Conservation (phyloP, 2,113 vertebrate genomes). For the Empidonax alnorum region DNA sequence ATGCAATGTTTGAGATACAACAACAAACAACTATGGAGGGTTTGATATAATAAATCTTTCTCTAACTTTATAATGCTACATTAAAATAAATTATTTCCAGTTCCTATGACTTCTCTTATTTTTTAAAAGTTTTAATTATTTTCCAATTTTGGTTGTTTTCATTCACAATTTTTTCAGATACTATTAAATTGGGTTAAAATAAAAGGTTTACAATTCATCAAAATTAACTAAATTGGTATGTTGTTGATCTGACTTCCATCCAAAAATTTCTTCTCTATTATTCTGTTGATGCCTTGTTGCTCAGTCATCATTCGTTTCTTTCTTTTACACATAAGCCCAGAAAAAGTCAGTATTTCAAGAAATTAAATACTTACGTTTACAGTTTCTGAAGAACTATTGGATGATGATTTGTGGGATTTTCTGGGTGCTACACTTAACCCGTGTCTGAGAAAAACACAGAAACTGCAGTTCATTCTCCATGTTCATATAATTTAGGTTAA, state of each 20-base stretch:
- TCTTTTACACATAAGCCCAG: neutral
- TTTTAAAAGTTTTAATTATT: neutral
- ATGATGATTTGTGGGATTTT: neutral
- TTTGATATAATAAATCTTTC: neutral
- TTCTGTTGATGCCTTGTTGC: neutral
- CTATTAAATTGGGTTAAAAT: neutral
- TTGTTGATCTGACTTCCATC: neutral
- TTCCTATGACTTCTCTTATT: neutral
- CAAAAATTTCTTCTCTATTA: neutral
- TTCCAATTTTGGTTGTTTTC: neutral
- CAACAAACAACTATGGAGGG: neutral
- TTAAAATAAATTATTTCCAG: neutral
- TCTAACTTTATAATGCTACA: neutral
- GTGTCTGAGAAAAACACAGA: neutral
- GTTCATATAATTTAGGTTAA: neutral
- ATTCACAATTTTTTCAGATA: neutral
- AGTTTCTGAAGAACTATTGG: neutral
- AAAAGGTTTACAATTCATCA: neutral
- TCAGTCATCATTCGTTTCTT: neutral
- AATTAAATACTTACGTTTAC: neutral
- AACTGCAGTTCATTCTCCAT: neutral
- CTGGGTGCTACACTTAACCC: neutral
- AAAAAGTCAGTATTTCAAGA: neutral
- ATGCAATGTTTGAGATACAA: neutral
- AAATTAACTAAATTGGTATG: neutral